Evolutionary conservation across 2,113 vertebrate species (phyloP).

Genomic region (Scomber japonicus): DNA sequence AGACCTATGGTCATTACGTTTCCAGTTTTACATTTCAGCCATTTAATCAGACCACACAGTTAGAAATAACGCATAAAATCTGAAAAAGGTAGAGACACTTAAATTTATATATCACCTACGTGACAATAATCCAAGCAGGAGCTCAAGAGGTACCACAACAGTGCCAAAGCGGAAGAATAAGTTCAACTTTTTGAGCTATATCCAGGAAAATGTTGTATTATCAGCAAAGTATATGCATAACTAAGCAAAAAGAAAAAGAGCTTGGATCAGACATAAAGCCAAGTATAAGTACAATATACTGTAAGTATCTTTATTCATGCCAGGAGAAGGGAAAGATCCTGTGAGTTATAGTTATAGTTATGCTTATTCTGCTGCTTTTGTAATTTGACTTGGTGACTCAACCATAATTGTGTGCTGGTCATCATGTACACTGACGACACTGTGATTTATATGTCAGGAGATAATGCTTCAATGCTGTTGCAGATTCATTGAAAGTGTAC

Average conservation of each 20-base stretch:
- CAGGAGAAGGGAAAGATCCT: no score
- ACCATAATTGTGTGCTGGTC: no score
- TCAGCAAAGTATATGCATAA: background rate
- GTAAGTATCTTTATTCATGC: no score
- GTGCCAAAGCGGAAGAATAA: background rate
- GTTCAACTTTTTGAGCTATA: background rate
- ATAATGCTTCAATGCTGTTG: no score
- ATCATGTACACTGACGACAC: no score
- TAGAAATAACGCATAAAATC: background rate
- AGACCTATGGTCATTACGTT: background rate
- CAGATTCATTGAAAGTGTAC: no score
- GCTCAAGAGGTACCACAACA: background rate
- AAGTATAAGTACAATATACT: background rate
- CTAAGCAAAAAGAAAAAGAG: background rate
- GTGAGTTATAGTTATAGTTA: no score
- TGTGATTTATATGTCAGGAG: no score
- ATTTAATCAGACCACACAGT: background rate
- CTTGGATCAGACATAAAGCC: background rate
- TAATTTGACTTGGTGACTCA: no score
- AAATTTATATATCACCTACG: background rate
- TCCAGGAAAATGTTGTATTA: background rate
- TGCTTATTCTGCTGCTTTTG: no score
- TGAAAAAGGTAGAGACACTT: background rate
- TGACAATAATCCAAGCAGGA: background rate
- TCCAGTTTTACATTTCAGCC: background rate